Evolutionary conservation across 2,113 vertebrate genomes (phyloP), one percentile per base, ranked within the genome.

Genomic region (Cyanoderma ruficeps): DNA sequence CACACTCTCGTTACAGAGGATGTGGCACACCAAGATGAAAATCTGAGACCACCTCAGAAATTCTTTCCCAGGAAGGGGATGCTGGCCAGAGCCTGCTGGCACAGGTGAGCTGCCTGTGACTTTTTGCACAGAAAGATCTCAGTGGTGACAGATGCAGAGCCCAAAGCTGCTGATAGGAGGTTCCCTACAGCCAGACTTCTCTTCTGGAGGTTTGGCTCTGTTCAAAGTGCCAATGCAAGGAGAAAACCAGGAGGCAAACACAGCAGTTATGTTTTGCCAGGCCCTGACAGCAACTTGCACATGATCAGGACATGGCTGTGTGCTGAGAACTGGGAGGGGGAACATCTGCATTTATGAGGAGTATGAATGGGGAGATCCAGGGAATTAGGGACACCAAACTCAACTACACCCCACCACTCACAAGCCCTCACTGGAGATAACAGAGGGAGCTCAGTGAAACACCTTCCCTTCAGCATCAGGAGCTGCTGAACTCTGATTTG

Each of bases 11-110:
- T 49, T 60, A 60, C 1, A 82, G 52, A 59, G 23, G 56, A 78
- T 27, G 60, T 17, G 24, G 52, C 52, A 87, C 65, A 55, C 16
- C 55, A 85, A 93, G 78, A 44, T 31, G 83, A 86, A 93, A 83
- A 86, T 12, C 31, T 13, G 67, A 69, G 20, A 69, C 10, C 14
- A 91, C 9, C 14, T 76, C 74, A 64, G 28, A 39, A 76, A 74
- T 63, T 13, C 12, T 42, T 78, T 74, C 60, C 18, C 25, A 77
- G 37, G 33, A 94, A 83, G 25, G 53, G 11, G 18, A 50, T 57
- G 63, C 23, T 67, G 37, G 59, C n/a, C 57, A 86, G 49, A 68
- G 25, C 15, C 67, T 63, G n/a, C 6, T 67, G 68, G 46, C n/a
- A 70, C 24, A 53, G 16, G n/a, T 30, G 49, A 93, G 53, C 27